A percentile compares a stretch with the other conserved stretches of the same genome.
These are phyloP conservation scores for Drosophila sucinea DNA, from an alignment of 1,140 invertebrate genomes.

Conservation along the genomic window DNA sequence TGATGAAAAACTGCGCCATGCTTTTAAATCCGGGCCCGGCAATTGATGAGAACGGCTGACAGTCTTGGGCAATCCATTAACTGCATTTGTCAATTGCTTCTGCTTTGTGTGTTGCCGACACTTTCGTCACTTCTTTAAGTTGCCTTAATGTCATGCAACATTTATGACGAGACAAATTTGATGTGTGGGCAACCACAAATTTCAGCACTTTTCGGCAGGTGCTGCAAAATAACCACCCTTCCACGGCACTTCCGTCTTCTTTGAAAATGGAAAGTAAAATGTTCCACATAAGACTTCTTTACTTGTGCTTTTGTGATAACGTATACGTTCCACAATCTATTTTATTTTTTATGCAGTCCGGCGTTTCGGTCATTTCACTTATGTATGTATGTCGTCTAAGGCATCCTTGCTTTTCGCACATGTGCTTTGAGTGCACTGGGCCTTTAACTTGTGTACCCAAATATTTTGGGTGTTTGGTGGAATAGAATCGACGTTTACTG, in stretches of 20 bases:
- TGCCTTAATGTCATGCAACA: constrained; percentile 27
- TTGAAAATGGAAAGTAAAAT: constrained; percentile 27
- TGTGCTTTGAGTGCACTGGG: constrained; percentile 16
- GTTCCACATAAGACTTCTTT: constrained; percentile 30
- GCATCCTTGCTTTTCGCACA: constrained; percentile 12
- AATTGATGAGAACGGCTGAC: constrained; percentile 38
- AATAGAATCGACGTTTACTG: constrained; percentile 12
- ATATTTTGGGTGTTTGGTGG: constrained; percentile 14
- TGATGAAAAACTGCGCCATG: constrained; percentile 33
- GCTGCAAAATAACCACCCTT: constrained; percentile 38
- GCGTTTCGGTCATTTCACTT: constrained; percentile 13
- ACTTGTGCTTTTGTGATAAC: constrained; percentile 16
- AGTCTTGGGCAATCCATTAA: constrained; percentile 37
- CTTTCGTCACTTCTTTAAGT: constrained; percentile 33
- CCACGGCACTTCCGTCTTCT: constrained; percentile 33
- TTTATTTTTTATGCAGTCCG: constrained; percentile 27
- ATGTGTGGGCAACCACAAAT: constrained; percentile 28
- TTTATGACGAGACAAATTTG: constrained; percentile 33
- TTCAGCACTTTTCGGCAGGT: constrained; percentile 21
- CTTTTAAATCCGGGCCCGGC: constrained; percentile 26
- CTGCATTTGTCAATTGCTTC: constrained; percentile 32
- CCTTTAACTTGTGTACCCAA: constrained; percentile 1
- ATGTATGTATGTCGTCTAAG: background rate
- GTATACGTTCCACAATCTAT: constrained; percentile 25
- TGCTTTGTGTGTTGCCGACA: constrained; percentile 26